Evolutionary conservation across 2,888 invertebrate genomes (phyloP).

Genomic region (Deilephila porcellus): DNA sequence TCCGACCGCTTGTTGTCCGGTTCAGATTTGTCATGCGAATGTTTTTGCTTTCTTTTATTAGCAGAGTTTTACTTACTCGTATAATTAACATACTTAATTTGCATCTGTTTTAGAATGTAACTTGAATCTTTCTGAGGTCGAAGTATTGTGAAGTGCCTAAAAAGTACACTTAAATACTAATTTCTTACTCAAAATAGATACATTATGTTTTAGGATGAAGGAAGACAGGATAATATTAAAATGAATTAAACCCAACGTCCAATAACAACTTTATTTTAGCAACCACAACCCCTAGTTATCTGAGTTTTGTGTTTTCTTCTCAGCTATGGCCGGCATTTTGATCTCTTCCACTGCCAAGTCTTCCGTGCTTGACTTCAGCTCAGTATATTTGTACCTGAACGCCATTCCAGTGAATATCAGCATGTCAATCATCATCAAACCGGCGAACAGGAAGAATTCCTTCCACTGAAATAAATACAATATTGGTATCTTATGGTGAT

Average conservation of each 20-base stretch:
- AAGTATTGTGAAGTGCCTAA: too few relatives aligned
- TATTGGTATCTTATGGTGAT: not conserved
- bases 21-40: not conserved
- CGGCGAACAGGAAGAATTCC: conserved; percentile 95
- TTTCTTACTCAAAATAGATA: too few relatives aligned
- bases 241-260: conserved; percentile 28
- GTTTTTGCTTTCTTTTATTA: not conserved
- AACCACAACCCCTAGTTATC: conserved; percentile 33
- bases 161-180: too few relatives aligned
- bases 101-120: too few relatives aligned
- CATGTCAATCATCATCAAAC: conserved; percentile 93
- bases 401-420: conserved; percentile 92
- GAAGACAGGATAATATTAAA: not conserved
- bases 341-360: conserved; percentile 66
- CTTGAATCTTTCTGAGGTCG: too few relatives aligned
- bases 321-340: conserved; percentile 60
- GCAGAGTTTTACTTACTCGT: not conserved
- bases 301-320: conserved; percentile 48
- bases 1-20: conserved; percentile 26
- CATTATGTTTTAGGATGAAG: too few relatives aligned
- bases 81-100: too few relatives aligned
- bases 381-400: conserved; percentile 90
- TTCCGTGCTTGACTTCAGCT: conserved; percentile 66
- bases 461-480: conserved; percentile 86
- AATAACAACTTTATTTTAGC: conserved; percentile 44